Percentiles rank a stretch among this genome's conserved stretches.
phyloP scores from a whole-genome alignment of 2,888 invertebrate genomes.

The Xanthia togata region DNA sequence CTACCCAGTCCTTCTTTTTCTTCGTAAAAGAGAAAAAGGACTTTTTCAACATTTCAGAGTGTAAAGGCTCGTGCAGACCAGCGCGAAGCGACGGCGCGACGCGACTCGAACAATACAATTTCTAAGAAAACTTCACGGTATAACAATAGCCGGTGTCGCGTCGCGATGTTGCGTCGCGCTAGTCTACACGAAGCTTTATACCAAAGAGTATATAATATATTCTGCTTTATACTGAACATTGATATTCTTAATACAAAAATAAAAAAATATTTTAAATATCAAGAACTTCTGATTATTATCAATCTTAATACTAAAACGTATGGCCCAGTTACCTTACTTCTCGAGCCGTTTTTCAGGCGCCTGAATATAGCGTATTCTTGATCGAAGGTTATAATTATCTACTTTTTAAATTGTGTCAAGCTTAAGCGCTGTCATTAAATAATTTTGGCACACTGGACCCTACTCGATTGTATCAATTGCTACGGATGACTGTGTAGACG shows the following conservation, averaged over 20 bases:
- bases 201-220: no score
- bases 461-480: constrained; percentile 46
- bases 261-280: not conserved
- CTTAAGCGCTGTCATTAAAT: constrained; percentile 16
- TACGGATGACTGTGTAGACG: constrained; percentile 13
- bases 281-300: not conserved
- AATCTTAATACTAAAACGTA: not conserved
- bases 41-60: not conserved
- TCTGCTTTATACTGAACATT: no score
- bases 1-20: not conserved
- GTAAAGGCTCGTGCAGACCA: no score
- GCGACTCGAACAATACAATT: no score
- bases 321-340: not conserved
- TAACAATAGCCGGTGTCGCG: no score
- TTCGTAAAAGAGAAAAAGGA: not conserved
- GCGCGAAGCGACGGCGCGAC: no score
- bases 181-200: no score
- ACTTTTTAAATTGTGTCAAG: constrained; percentile 1
- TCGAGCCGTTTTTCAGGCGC: not conserved
- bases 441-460: constrained; percentile 51
- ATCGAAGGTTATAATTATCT: not conserved
- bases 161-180: no score
- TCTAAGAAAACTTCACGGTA: no score
- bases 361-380: not conserved
- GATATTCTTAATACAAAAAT: not conserved